Evolutionary conservation across 2,797 vertebrate genomes (phyloP), one percentile per base, ranked within the genome.

Genomic region (Hemitrygon akajei): DNA sequence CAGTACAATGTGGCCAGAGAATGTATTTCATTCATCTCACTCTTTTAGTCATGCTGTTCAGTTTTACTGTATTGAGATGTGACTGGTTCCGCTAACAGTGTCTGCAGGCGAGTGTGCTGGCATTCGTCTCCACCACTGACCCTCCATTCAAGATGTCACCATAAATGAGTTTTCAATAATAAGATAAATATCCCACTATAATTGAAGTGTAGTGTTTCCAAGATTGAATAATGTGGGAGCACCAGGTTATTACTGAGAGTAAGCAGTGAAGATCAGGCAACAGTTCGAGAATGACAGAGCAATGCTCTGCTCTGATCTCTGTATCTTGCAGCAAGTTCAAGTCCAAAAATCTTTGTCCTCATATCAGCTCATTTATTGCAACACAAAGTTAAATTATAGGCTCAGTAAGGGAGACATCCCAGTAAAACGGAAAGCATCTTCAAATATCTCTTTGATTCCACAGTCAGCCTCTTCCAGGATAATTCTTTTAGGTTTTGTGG

Each of bases 161-260:
- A 76, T 93, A 93, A 93, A 76, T 93, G 91, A 93, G 91, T 93
- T 93, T 47, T 76, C 91, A 93, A 93, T 93, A 93, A 93, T 58
- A 93, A 93, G 91, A 93, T 93, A 93, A 76, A 93, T 93, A 76
- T 93, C 40, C 91, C 71, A 93, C 76, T 93, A 56, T 76, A 93
- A 93, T 93, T 93, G 91, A 76, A 76, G 71, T 76, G 91, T 76
- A 76, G 71, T 93, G 71, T 47, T 76, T 93, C 71, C 16, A 12
- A 89, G n/a, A 71, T 93, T 93, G 73, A 93, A 93, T 93, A 76
- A 76, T 58, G 47, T 58, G 69, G 91, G 91, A 76, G 71, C 25
- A 0, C 71, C 58, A 11, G 47, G 71, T 93, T 75, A 93, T 75
- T 76, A 76, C 91, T 69, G 40, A 56, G 14, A n/a, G 27, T 47